Conservation (phyloP, 2,113 vertebrate species). For the Callaeas wilsoni region DNA sequence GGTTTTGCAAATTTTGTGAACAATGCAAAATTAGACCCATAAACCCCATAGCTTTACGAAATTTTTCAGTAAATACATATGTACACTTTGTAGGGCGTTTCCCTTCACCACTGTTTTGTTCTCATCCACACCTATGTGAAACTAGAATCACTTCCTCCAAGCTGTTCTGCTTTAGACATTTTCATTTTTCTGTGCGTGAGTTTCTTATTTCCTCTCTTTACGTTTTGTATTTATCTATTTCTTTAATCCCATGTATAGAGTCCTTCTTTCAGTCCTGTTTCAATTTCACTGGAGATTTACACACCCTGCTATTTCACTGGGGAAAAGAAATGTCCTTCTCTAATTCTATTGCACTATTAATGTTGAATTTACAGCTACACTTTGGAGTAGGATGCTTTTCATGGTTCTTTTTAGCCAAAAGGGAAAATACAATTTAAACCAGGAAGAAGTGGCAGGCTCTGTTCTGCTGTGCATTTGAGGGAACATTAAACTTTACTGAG, state of each 20-base stretch:
- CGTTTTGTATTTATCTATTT: not conserved
- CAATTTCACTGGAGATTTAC: not conserved
- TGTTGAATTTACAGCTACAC: not conserved
- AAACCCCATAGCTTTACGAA: not conserved
- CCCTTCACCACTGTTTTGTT: not conserved
- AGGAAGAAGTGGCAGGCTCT: not conserved
- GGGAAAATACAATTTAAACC: not conserved
- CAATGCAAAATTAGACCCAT: not conserved
- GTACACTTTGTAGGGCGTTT: not conserved
- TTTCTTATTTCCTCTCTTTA: not conserved
- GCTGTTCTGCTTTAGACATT: constrained; percentile 25
- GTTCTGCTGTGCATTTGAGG: not conserved
- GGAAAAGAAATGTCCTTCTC: not conserved
- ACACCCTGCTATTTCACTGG: not conserved
- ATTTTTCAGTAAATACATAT: not conserved
- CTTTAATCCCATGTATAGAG: not conserved
- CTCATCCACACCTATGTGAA: constrained; percentile 35
- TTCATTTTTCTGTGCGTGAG: not conserved
- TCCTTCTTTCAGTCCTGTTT: not conserved
- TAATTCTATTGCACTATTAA: not conserved
- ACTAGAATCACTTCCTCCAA: constrained; percentile 22
- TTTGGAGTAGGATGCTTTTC: not conserved
- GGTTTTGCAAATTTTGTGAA: not conserved
- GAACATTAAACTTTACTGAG: not conserved
- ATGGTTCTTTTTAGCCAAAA: not conserved